Percentiles rank a stretch among this genome's conserved stretches.
phyloP scores from a whole-genome alignment of 2,888 invertebrate species.

The Ectemnius continuus region DNA sequence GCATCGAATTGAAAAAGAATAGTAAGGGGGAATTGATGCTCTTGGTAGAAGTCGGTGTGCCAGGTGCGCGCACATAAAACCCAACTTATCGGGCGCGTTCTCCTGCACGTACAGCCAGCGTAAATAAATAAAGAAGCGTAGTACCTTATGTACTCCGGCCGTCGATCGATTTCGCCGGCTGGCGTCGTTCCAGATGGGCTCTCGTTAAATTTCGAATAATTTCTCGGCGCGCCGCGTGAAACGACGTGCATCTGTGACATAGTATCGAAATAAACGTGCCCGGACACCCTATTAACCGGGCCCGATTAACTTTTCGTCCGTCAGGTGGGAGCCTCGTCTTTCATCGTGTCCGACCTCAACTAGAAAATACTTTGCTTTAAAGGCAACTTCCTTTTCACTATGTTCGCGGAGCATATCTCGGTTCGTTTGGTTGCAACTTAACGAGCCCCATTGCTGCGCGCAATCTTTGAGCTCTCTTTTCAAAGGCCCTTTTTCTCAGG shows the following conservation, averaged over 20 bases:
- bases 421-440: not conserved
- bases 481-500: constrained; percentile 9
- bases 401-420: too few species aligned
- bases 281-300: constrained; percentile 17
- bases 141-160: constrained; percentile 55
- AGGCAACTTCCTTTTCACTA: not conserved
- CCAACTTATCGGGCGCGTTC: constrained; percentile 27
- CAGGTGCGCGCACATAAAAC: constrained; percentile 36
- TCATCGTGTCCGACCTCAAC: not conserved
- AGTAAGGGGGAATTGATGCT: not conserved
- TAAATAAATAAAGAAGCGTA: constrained; percentile 68
- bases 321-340: not conserved
- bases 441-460: not conserved
- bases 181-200: constrained; percentile 59
- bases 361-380: constrained; percentile 2
- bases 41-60: constrained; percentile 23
- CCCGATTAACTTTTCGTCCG: constrained; percentile 14
- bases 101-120: constrained; percentile 49
- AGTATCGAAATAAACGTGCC: constrained; percentile 30
- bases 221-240: constrained; percentile 39
- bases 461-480: not conserved
- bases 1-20: constrained; percentile 12
- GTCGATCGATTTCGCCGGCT: constrained; percentile 65
- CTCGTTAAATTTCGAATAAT: constrained; percentile 64
- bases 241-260: constrained; percentile 20